Conservation (phyloP, 1,140 invertebrate genomes). For the Drosophila setifemur region DNA sequence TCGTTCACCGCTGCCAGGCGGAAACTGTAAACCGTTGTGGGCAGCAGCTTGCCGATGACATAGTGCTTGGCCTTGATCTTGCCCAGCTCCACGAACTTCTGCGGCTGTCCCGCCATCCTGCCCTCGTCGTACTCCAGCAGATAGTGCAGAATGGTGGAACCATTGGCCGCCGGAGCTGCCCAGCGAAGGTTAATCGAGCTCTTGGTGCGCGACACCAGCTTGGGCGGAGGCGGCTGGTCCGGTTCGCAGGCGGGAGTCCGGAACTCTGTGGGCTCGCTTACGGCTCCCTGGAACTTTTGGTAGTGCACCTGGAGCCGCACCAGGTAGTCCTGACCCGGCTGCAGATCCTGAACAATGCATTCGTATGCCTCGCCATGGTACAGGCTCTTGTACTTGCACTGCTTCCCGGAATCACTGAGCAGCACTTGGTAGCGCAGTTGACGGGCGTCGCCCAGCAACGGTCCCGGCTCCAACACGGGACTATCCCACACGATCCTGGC, state of each 20-base stretch:
- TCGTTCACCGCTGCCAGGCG: conserved; percentile 92
- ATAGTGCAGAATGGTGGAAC: conserved; percentile 90
- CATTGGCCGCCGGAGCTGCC: conserved; percentile 89
- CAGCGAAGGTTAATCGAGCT: conserved; percentile 87
- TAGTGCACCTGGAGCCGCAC: conserved; percentile 87
- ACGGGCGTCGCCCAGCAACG: conserved; percentile 82
- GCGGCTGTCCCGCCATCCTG: conserved; percentile 80
- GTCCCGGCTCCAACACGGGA: conserved; percentile 85
- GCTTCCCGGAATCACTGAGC: conserved; percentile 89
- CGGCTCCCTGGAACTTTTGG: conserved; percentile 83
- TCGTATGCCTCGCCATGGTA: conserved; percentile 89
- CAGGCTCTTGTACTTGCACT: conserved; percentile 90
- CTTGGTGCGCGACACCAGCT: conserved; percentile 85
- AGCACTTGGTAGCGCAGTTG: conserved; percentile 91
- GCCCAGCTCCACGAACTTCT: conserved; percentile 88
- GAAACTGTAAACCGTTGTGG: conserved; percentile 91
- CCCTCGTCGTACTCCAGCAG: conserved; percentile 91
- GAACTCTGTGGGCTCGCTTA: conserved; percentile 85
- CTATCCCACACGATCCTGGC: conserved; percentile 91
- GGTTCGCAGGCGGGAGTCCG: conserved; percentile 88
- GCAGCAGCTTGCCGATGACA: conserved; percentile 87
- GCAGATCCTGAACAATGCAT: conserved; percentile 90
- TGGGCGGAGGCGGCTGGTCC: conserved; percentile 85
- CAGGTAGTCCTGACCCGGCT: conserved; percentile 91
- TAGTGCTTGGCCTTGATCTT: conserved; percentile 88